These are phyloP conservation scores for Diarsia mendica DNA, from an alignment of 2,888 invertebrate genomes.

Conservation along the genomic window DNA sequence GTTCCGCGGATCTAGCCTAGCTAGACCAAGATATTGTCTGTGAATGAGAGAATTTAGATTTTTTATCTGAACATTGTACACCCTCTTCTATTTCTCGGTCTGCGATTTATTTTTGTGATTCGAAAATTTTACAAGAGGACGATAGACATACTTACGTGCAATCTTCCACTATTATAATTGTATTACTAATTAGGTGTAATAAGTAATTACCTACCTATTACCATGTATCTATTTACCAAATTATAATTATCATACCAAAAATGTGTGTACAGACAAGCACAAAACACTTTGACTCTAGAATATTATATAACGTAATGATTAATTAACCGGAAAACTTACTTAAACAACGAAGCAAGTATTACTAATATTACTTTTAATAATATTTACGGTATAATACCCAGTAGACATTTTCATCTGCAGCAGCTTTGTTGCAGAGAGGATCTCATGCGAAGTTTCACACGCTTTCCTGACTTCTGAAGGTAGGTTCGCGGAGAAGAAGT, in stretches of 20 bases:
- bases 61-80: too few species aligned
- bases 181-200: neutral
- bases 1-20: neutral
- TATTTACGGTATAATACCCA: conserved; percentile 68
- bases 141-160: neutral
- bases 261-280: neutral
- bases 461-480: conserved; percentile 79
- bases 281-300: neutral
- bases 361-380: neutral
- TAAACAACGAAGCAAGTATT: neutral
- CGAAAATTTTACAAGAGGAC: neutral
- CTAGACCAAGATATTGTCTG: neutral
- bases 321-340: too few species aligned
- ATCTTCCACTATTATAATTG: neutral
- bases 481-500: conserved; percentile 82
- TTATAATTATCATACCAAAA: neutral
- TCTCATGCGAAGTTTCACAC: conserved; percentile 81
- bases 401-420: conserved; percentile 83
- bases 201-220: neutral
- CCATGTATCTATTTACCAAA: neutral
- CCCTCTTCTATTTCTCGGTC: neutral
- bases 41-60: neutral
- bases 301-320: too few species aligned
- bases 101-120: too few species aligned
- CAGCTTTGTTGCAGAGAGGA: conserved; percentile 84